Conservation (phyloP, 2,888 invertebrate species). For the Argynnis bischoffii region DNA sequence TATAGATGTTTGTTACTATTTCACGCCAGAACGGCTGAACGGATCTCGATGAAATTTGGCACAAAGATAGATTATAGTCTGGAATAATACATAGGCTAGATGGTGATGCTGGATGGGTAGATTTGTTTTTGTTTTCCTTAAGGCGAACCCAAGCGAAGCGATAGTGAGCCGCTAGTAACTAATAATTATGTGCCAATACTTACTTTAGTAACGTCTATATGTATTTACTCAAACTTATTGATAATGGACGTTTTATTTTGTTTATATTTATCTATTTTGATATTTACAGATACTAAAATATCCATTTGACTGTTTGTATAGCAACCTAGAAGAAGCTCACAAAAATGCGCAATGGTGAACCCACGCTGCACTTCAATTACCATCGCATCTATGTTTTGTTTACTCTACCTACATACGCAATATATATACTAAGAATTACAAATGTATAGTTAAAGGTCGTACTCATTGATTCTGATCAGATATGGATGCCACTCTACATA, state of each 20-base stretch:
- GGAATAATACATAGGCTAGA: too few relatives aligned
- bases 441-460: constrained; percentile 12
- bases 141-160: too few relatives aligned
- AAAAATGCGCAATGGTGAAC: constrained; percentile 32
- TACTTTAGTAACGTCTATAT: neutral
- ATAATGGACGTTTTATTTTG: constrained; percentile 1
- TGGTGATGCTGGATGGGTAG: too few relatives aligned
- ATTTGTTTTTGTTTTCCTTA: too few relatives aligned
- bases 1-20: too few relatives aligned
- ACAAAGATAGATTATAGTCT: too few relatives aligned
- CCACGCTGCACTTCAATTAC: constrained; percentile 42
- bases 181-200: neutral
- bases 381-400: constrained; percentile 39
- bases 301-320: constrained; percentile 10
- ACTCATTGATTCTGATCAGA: constrained; percentile 3
- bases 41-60: too few relatives aligned
- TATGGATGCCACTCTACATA: constrained; percentile 6
- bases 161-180: too few relatives aligned
- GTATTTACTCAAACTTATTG: neutral
- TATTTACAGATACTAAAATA: constrained; percentile 21
- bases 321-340: constrained; percentile 10
- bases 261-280: constrained; percentile 15
- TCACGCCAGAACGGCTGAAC: too few relatives aligned
- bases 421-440: constrained; percentile 29
- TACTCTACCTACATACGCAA: constrained; percentile 41